A percentile compares a stretch with the other conserved stretches of the same genome.
phyloP scores from a whole-genome alignment of 2,797 vertebrate genomes.

The Taeniopygia guttata region DNA sequence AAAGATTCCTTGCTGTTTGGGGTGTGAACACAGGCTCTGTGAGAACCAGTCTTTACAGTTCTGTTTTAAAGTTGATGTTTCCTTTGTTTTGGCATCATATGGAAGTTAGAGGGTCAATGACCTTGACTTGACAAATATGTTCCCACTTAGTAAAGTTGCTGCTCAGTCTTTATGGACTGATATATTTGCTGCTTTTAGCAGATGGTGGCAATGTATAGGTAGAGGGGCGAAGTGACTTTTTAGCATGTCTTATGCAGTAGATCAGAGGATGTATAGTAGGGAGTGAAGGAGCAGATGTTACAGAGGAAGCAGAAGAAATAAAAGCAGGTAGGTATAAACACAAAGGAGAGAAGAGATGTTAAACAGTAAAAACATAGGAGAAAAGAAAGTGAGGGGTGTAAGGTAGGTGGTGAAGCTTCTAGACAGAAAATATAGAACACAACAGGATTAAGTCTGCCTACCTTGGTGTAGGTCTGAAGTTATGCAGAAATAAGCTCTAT shows the following conservation, averaged over 20 bases:
- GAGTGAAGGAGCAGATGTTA: neutral
- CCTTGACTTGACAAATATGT: neutral
- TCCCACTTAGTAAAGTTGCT: neutral
- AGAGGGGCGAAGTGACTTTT: neutral
- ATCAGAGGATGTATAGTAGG: neutral
- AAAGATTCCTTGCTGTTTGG: neutral
- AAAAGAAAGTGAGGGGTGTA: rapidly evolving
- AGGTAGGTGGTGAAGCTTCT: neutral
- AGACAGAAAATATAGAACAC: neutral
- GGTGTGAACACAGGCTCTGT: neutral
- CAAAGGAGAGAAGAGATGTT: neutral
- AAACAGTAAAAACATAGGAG: neutral
- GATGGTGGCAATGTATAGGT: neutral
- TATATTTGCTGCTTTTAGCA: neutral
- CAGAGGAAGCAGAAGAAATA: neutral
- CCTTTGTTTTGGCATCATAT: neutral
- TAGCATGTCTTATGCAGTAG: neutral
- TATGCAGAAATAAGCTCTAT: neutral
- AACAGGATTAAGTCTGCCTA: neutral
- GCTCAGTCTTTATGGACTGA: neutral
- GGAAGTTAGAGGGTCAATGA: neutral
- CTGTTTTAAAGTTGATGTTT: neutral
- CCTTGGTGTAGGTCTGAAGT: neutral
- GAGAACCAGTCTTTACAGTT: neutral
- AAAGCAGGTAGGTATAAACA: neutral